Base-by-base conservation (phyloP, 2,888 invertebrate genomes). In the Diplazon laetatorius region DNA sequence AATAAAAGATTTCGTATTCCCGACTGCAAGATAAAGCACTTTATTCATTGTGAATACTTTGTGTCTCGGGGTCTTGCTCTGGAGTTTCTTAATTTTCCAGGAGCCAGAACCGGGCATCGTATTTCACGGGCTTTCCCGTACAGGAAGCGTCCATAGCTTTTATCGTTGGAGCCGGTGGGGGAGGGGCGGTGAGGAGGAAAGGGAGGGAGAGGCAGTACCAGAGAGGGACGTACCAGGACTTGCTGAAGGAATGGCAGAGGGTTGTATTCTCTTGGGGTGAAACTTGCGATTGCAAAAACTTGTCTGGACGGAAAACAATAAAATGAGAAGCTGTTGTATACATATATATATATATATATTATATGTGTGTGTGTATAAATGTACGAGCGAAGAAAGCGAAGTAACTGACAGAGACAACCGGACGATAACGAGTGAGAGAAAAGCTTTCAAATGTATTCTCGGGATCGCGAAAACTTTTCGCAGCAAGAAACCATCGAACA, bases 211-310 rank as follows among this genome's bases (percentile, higher is more conserved):
- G n/a, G n/a, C n/a, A n/a, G n/a, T n/a, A n/a, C n/a, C n/a, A n/a
- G n/a, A n/a, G n/a, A 10, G 48, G 48, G 2, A 12, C 3, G 20
- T 18, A 2, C 8, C 77, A 81, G 80, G 75, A 46, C 78, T 30
- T 30, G 59, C 70, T 30, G 35, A 50, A 62, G 72, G 52, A 62
- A 75, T 44, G 8, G 75, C 76, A 75, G 84, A 80, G 50, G 25
- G 48, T 30, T 30, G 25, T 44, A 30, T 46, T 72, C 55, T 68
- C 62, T 55, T 60, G 37, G 72, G 55, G 72, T 66, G 62, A 85
- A 86, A 87, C 82, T 87, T 84, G 83, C 85, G 80, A 85, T 85
- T 81, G 86, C 84, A 87, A 87, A 85, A 87, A 87, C 85, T 86
- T 85, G 87, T 87, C 86, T 87, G 84, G 82, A 82, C 76, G 78